A percentile compares a stretch with the other conserved stretches of the same genome.
Evolutionary conservation across 2,888 invertebrate genomes (phyloP).

Genomic region (Drosophila acutilabella): DNA sequence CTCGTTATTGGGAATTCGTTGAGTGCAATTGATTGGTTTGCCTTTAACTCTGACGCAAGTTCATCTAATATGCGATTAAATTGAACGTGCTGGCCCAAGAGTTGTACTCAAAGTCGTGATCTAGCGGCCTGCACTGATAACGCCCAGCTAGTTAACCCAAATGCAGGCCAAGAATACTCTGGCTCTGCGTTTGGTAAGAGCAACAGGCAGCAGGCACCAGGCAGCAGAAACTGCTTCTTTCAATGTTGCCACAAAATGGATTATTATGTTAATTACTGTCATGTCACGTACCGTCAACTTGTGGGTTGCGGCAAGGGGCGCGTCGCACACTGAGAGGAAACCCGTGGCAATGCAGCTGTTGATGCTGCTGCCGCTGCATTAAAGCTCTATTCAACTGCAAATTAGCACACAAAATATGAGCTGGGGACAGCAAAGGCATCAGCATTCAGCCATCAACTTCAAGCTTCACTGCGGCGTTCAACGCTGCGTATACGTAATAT

Average conservation of each 20-base stretch:
- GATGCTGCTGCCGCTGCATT: conserved; percentile 33
- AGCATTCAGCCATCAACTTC: conserved; percentile 8
- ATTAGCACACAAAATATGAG: conserved; percentile 64
- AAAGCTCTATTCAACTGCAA: conserved; percentile 68
- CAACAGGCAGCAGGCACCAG: conserved; percentile 19
- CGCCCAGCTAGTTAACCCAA: conserved; percentile 76
- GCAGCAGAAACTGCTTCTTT: conserved; percentile 44
- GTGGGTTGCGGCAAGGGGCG: conserved; percentile 10
- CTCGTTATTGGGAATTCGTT: conserved; percentile 26
- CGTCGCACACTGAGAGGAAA: background rate
- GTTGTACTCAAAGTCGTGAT: conserved; percentile 54
- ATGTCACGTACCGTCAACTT: conserved; percentile 63
- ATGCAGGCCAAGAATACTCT: conserved; percentile 32
- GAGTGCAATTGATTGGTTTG: conserved; percentile 63
- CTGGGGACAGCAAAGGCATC: background rate
- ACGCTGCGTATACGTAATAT: conserved; percentile 56
- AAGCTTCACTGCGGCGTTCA: conserved; percentile 5
- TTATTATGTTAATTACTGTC: conserved; percentile 77
- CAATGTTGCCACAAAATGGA: conserved; percentile 64
- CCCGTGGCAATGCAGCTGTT: conserved; percentile 34
- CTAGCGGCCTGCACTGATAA: conserved; percentile 61
- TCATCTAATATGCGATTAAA: conserved; percentile 68
- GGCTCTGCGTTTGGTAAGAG: background rate
- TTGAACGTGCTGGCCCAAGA: conserved; percentile 58
- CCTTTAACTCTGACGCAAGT: conserved; percentile 35